Base-by-base conservation (phyloP, 2,888 invertebrate genomes). In the Arge pagana region DNA sequence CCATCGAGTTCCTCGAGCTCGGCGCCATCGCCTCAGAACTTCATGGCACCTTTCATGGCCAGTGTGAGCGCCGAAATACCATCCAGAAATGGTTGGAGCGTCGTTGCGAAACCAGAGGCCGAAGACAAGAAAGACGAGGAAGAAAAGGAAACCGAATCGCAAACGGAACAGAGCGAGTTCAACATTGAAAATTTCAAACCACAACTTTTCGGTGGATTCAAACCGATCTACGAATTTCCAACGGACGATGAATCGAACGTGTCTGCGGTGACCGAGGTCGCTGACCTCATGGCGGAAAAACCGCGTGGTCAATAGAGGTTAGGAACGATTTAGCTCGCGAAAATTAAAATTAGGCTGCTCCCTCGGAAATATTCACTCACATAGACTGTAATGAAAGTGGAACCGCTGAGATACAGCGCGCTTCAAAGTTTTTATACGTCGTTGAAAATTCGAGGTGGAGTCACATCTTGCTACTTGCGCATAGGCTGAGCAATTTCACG, bases 1-100 rank as follows among this genome's bases (percentile, higher is more conserved):
- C 72, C 72, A 0, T 72, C 71, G 5, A 75, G 70, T 52, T 75
- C 72, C 0, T 68, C 72, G 2, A 73, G 71, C 8, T 76, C 78
- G 3, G 74, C 77, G 2, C 78, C 80, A 3, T 76, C 74, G 61
- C 81, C 80, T 3, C 76, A 79, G 55, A 83, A 83, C 56, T 86
- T 87, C 60, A 83, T 85, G 80, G 86, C 86, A 1, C 86, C 86
- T 0, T 87, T 87, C 62, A 83, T 85, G 37, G 86, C 87, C 0
- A 87, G 86, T 61, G 78, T 83, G 1, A 85, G 82, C 52, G 76
- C 85, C 1, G 84, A 82, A 54, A 78, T 81, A 0, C 78, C 81
- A 18, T 69, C 77, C 0, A 78, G 78, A 21, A 83, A 83, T 62
- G 85, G 85, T 10, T 86, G 86, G 86, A 82, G 82, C 36, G 83